phyloP scores from a whole-genome alignment of 2,888 invertebrate species.

The Marronus borbonicus region DNA sequence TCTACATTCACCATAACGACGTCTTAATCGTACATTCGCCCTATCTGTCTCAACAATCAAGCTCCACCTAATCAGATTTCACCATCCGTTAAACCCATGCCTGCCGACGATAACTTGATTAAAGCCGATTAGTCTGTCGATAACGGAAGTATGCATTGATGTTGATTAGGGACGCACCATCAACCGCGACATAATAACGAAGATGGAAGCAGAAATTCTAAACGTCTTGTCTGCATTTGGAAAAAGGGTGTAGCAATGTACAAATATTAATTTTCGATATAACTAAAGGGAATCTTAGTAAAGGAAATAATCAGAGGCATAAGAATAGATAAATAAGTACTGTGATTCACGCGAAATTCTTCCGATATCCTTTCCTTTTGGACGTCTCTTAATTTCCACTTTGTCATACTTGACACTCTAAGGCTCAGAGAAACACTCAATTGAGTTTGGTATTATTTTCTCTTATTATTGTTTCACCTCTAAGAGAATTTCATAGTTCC shows the following conservation, averaged over 20 bases:
- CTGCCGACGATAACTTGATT: slow-evolving; percentile 59
- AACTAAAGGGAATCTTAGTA: too few species aligned
- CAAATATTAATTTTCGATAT: too few species aligned
- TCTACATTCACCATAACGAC: slow-evolving; percentile 8
- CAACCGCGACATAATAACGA: slow-evolving; percentile 37
- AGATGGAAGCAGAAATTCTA: background rate
- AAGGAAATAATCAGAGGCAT: too few species aligned
- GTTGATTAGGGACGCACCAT: slow-evolving; percentile 57
- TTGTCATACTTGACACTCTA: too few species aligned
- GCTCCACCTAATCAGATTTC: slow-evolving; percentile 14
- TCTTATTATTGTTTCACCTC: too few species aligned
- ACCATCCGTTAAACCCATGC: slow-evolving; percentile 48
- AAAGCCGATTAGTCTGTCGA: slow-evolving; percentile 56
- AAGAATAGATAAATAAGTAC: too few species aligned
- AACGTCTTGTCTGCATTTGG: background rate
- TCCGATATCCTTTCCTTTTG: too few species aligned
- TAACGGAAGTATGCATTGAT: slow-evolving; percentile 59
- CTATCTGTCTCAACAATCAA: background rate
- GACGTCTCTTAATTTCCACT: too few species aligned
- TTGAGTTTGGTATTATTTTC: too few species aligned
- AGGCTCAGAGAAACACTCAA: too few species aligned
- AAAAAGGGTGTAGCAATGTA: background rate
- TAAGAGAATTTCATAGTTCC: too few species aligned
- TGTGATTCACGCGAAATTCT: too few species aligned
- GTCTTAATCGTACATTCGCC: background rate